A percentile compares a stretch with the other conserved stretches of the same genome.
phyloP scores from a whole-genome alignment of 2,888 invertebrate species.

The Idaea straminata region DNA sequence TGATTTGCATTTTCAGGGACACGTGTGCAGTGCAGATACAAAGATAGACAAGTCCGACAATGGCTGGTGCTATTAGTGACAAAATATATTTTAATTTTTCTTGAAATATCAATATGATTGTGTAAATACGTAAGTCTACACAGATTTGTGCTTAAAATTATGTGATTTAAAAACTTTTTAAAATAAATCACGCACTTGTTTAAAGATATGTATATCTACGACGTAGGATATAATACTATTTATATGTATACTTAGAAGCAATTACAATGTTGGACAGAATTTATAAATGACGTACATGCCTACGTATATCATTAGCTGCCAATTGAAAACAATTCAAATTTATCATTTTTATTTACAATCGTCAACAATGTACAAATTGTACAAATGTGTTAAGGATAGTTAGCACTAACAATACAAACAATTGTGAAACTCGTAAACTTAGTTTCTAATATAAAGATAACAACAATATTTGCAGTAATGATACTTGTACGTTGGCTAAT shows the following conservation, averaged over 20 bases:
- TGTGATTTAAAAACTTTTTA: too few species aligned
- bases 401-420: constrained; percentile 13
- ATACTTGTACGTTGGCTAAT: constrained; percentile 38
- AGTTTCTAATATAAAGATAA: constrained; percentile 14
- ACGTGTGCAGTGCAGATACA: not conserved
- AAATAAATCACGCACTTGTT: too few species aligned
- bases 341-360: not conserved
- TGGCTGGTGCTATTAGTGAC: not conserved
- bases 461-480: constrained; percentile 22
- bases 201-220: too few species aligned
- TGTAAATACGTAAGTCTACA: not conserved
- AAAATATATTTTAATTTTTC: not conserved
- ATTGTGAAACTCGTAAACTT: constrained; percentile 13
- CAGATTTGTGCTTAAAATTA: not conserved
- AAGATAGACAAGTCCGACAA: not conserved
- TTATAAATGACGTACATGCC: not conserved
- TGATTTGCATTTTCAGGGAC: not conserved
- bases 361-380: constrained; percentile 1
- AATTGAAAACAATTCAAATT: not conserved
- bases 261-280: not conserved
- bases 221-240: too few species aligned
- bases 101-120: not conserved
- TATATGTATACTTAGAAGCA: not conserved
- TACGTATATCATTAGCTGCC: not conserved
- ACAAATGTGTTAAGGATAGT: constrained; percentile 2